Base-by-base conservation (phyloP, 2,888 invertebrate genomes). In the Anthophora plumipes region DNA sequence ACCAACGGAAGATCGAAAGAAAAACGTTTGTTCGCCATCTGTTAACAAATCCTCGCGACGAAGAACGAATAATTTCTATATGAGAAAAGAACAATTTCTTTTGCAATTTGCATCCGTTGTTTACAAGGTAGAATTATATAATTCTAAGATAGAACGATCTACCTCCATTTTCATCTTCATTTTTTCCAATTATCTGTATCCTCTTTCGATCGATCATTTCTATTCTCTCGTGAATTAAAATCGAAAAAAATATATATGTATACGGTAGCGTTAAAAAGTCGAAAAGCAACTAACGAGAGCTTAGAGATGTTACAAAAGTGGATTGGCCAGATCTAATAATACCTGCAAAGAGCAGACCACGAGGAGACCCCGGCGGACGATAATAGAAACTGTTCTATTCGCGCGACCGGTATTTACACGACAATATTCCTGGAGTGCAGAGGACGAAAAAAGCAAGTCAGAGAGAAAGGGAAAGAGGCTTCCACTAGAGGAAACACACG, bases 321-420 rank as follows among this genome's bases (percentile, higher is more conserved):
- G 54, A 43, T n/a, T 43, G 50, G 11, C 2, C 8, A n/a, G 43
- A 9, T 64, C 60, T 52, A 60, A 70, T 84, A 81, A 83, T 68
- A 83, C 50, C 54, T 9, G 9, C 37, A 59, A 61, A 75, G 73
- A 57, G 79, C 73, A 75, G 60, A 59, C 52, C 11, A 25, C 11
- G 9, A 20, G 55, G 77, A 31, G 31, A 76, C 73, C 74, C 69
- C 79, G 25, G 37, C 17, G 17, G 64, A 72, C 73, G 71, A 77
- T 84, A 85, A 85, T 85, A 78, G 74, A 83, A 31, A 57, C 50
- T 12, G 39, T 61, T 80, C 74, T 77, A 82, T 84, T 76, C 67
- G 57, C 14, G 43, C 59, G 9, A 25, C 46, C n/a, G 68, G 59
- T 77, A 83, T 86, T 87, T 83, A 71, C 77, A 83, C 67, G 72